phyloP scores from a whole-genome alignment of 1,140 invertebrate genomes.

The Diachasma alloeum region DNA sequence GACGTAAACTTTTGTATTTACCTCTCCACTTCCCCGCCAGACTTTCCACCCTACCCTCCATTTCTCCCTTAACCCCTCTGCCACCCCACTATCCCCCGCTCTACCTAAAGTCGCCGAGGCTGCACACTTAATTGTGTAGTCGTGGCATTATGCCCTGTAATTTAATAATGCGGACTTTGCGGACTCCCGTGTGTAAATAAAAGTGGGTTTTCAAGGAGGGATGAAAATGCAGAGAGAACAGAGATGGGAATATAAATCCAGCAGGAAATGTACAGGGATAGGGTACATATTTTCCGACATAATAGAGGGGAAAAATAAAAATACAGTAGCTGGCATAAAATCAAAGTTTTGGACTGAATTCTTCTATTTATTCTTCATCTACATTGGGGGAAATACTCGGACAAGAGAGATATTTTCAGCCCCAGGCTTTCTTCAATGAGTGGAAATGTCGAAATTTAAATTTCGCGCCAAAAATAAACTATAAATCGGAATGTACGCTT shows the following conservation, averaged over 20 bases:
- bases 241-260: background rate
- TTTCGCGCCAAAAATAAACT: too few relatives aligned
- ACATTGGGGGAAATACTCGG: too few relatives aligned
- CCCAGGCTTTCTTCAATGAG: too few relatives aligned
- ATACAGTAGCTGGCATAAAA: background rate
- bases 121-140: conserved; percentile 38
- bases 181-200: conserved; percentile 29
- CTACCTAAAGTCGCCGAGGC: background rate
- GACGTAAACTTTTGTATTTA: conserved; percentile 25
- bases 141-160: conserved; percentile 40
- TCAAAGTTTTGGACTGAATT: background rate
- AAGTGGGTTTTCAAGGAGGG: conserved; percentile 26
- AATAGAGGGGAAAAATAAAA: background rate
- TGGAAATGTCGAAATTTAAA: too few relatives aligned
- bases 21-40: conserved; percentile 28
- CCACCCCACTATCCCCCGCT: background rate
- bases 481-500: too few relatives aligned
- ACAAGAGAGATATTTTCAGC: too few relatives aligned
- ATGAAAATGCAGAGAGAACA: conserved; percentile 25
- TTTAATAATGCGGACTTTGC: conserved; percentile 30
- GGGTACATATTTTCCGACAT: background rate
- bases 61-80: background rate
- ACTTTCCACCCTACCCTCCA: conserved; percentile 26
- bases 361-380: too few relatives aligned
- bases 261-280: background rate